phyloP scores from a whole-genome alignment of 2,888 invertebrate genomes.

The Phalangium opilio region DNA sequence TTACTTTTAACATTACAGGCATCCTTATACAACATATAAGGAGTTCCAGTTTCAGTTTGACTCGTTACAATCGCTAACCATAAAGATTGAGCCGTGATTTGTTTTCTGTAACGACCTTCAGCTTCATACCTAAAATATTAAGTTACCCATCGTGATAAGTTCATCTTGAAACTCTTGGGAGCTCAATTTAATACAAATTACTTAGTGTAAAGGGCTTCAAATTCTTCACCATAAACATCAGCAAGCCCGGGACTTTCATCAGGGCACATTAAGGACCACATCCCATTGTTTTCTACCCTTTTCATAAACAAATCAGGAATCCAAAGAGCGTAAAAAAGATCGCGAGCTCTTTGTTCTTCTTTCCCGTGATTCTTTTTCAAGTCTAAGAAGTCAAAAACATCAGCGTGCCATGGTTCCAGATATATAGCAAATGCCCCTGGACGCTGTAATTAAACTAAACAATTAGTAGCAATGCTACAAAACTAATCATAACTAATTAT shows the following conservation, averaged over 20 bases:
- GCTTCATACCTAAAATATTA: constrained; percentile 58
- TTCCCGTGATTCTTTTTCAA: constrained; percentile 87
- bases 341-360: constrained; percentile 83
- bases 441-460: constrained; percentile 35
- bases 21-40: constrained; percentile 94
- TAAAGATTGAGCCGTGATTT: constrained; percentile 61
- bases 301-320: constrained; percentile 97
- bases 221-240: constrained; percentile 90
- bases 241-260: constrained; percentile 74
- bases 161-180: no score
- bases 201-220: constrained; percentile 68
- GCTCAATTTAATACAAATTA: constrained; percentile 28
- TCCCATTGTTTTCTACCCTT: constrained; percentile 62
- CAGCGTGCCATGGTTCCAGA: constrained; percentile 97
- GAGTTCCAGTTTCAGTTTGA: constrained; percentile 94
- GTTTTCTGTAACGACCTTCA: constrained; percentile 49
- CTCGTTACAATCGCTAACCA: constrained; percentile 90
- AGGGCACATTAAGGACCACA: constrained; percentile 96
- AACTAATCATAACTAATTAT: neutral
- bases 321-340: constrained; percentile 94
- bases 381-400: constrained; percentile 87
- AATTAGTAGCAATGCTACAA: neutral
- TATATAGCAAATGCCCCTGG: constrained; percentile 97
- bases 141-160: no score
- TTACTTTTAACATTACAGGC: constrained; percentile 93